These are phyloP conservation scores for Schrankia costaestrigalis DNA, from an alignment of 2,888 invertebrate species.

Conservation along the genomic window DNA sequence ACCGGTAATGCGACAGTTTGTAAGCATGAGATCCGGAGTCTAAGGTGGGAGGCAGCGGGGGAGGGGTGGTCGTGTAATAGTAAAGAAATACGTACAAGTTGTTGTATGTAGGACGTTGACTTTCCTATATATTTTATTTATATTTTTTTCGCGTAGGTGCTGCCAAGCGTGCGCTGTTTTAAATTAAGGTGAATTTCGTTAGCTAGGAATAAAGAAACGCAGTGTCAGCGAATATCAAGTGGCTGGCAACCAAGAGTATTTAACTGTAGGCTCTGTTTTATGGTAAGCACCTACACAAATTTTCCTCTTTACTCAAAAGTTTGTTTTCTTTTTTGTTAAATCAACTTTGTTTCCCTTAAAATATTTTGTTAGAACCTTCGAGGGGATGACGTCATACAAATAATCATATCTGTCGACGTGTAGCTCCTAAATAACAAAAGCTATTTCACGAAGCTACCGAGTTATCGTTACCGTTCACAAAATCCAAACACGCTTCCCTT, in stretches of 20 bases:
- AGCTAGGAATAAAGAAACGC: conserved; percentile 3
- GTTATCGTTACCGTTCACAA: conserved; percentile 24
- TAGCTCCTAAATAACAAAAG: conserved; percentile 25
- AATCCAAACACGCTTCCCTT: conserved; percentile 30
- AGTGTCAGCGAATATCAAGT: conserved; percentile 5
- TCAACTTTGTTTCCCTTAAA: not conserved
- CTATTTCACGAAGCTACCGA: conserved; percentile 16
- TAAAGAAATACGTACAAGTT: conserved; percentile 72
- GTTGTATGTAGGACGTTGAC: conserved; percentile 59
- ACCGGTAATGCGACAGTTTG: conserved; percentile 78
- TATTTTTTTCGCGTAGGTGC: conserved; percentile 39
- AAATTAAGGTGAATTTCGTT: conserved; percentile 11
- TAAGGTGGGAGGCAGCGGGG: conserved; percentile 36
- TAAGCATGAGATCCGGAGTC: conserved; percentile 75
- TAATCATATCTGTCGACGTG: conserved; percentile 18
- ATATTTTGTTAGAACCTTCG: not conserved
- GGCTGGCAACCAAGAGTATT: not conserved
- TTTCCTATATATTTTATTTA: conserved; percentile 62
- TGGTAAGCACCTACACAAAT: no score
- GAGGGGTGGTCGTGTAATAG: conserved; percentile 44
- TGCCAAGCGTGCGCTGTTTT: conserved; percentile 9
- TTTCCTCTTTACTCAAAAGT: not conserved
- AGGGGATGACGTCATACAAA: conserved; percentile 15
- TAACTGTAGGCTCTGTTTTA: not conserved
- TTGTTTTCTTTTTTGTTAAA: not conserved